Percentiles rank a stretch among this genome's conserved stretches.
Conservation (phyloP, 1,140 invertebrate species). For the Thalassaphorura encarpata region DNA sequence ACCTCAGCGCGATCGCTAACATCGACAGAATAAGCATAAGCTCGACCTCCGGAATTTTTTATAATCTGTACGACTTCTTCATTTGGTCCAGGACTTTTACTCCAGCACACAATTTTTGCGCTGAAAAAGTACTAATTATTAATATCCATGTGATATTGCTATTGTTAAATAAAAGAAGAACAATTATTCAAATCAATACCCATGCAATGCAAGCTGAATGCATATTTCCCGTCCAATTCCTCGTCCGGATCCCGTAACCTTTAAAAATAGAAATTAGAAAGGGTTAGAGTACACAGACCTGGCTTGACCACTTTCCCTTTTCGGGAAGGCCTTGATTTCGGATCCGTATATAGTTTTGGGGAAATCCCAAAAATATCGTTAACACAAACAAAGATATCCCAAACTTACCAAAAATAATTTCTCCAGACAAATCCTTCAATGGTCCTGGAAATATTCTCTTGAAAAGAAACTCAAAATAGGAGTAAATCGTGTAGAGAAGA, state of each 20-base stretch:
- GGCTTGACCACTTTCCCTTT: not conserved
- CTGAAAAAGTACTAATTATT: no score
- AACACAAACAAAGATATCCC: not conserved
- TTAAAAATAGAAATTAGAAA: not conserved
- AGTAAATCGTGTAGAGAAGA: no score
- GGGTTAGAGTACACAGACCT: not conserved
- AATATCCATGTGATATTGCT: no score
- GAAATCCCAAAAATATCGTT: no score
- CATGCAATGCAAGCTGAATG: conserved; percentile 1
- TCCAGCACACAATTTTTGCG: conserved; percentile 29
- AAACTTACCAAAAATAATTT: conserved; percentile 18
- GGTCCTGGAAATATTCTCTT: no score
- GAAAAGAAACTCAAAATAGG: no score
- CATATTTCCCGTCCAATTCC: conserved; percentile 29
- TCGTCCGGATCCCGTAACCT: conserved; percentile 11
- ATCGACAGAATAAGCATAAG: conserved; percentile 28
- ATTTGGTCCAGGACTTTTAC: conserved; percentile 25
- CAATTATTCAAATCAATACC: no score
- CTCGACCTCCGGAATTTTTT: conserved; percentile 16
- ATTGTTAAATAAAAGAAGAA: no score
- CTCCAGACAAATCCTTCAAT: conserved; percentile 5
- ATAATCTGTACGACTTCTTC: conserved; percentile 25
- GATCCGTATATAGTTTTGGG: no score
- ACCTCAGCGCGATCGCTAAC: conserved; percentile 25
- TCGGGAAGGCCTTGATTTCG: no score